These are phyloP conservation scores for Penaeus indicus DNA, from an alignment of 1,140 invertebrate species.

Conservation along the genomic window DNA sequence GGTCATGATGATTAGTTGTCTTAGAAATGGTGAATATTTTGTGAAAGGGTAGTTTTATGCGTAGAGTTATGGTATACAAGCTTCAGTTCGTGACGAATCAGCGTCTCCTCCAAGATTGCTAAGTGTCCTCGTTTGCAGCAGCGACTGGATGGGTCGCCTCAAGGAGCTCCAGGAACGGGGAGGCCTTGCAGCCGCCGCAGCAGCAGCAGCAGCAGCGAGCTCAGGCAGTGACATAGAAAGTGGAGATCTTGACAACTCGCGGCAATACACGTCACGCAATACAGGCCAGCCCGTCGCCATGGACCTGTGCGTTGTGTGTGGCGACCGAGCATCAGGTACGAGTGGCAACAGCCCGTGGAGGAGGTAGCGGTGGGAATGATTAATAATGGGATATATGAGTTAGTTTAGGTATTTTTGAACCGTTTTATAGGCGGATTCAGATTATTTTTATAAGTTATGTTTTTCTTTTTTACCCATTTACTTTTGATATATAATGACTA, in stretches of 20 bases:
- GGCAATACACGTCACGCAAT: conserved; percentile 64
- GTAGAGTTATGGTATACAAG: too few species aligned
- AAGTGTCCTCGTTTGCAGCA: conserved; percentile 16
- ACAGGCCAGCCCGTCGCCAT: conserved; percentile 69
- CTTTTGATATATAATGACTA: too few species aligned
- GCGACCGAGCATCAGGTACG: conserved; percentile 85
- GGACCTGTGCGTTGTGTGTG: conserved; percentile 94
- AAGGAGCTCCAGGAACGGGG: conserved; percentile 65
- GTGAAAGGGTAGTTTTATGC: too few species aligned
- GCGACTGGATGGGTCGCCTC: conserved; percentile 64
- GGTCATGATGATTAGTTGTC: too few species aligned
- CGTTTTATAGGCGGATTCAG: too few species aligned
- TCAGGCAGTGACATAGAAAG: conserved; percentile 54
- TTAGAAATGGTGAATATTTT: too few species aligned
- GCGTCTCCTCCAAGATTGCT: too few species aligned
- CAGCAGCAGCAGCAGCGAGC: conserved; percentile 55
- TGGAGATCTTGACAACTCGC: conserved; percentile 41
- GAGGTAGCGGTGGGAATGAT: background rate
- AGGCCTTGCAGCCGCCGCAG: conserved; percentile 56
- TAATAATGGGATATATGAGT: too few species aligned
- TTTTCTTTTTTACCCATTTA: too few species aligned
- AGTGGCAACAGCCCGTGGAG: conserved; percentile 53
- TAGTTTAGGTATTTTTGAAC: too few species aligned
- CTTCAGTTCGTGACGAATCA: too few species aligned
- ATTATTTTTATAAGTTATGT: too few species aligned